Evolutionary conservation across 2,113 vertebrate genomes (phyloP).

Genomic region (Microcebus ravelobensis): DNA sequence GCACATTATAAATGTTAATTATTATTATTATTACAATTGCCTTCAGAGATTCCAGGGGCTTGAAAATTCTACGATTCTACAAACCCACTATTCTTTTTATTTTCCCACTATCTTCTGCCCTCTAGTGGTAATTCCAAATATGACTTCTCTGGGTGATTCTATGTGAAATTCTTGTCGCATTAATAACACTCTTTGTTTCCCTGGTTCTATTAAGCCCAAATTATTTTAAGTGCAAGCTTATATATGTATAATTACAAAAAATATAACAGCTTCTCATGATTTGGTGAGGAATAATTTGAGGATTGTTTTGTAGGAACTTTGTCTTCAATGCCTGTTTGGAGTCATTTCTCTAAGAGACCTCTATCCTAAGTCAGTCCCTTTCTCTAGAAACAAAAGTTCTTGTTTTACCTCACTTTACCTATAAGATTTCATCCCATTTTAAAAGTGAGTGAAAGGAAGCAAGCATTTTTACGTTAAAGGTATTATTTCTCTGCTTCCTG

Average conservation of each 20-base stretch:
- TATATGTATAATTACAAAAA: neutral
- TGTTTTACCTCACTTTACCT: neutral
- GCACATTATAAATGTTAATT: neutral
- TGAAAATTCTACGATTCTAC: neutral
- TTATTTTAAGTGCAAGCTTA: neutral
- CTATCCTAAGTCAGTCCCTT: neutral
- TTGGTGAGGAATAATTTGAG: neutral
- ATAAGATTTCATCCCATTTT: neutral
- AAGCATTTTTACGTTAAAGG: neutral
- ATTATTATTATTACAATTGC: neutral
- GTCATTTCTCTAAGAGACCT: neutral
- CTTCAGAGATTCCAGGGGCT: neutral
- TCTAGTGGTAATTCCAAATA: slow-evolving; percentile 61
- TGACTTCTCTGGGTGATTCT: neutral
- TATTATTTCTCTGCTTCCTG: neutral
- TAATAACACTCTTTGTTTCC: neutral
- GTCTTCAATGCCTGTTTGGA: neutral
- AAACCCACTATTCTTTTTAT: neutral
- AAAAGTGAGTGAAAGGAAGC: neutral
- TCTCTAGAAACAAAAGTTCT: neutral
- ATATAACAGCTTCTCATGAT: neutral
- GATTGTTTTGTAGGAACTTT: neutral
- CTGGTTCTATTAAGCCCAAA: neutral
- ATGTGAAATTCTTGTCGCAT: neutral
- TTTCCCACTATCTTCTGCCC: slow-evolving; percentile 29